phyloP scores from a whole-genome alignment of 2,113 vertebrate species.

The Phyllopteryx taeniolatus region DNA sequence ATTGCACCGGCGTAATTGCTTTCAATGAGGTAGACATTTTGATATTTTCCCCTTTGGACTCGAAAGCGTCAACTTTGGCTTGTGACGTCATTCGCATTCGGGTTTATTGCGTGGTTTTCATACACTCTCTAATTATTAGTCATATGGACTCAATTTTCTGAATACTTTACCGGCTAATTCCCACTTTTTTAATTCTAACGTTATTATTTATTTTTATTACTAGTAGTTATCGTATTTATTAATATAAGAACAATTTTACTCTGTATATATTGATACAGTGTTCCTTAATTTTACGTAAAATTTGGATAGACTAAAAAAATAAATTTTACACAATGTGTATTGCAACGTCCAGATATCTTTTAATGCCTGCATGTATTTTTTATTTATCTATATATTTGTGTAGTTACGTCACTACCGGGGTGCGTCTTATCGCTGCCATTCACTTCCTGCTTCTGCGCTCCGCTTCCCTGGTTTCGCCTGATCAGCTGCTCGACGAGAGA shows the following conservation, averaged over 20 bases:
- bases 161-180: too few species aligned
- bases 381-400: neutral
- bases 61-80: neutral
- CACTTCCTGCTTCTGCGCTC: constrained; percentile 66
- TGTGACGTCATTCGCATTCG: neutral
- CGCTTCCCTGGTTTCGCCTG: constrained; percentile 43
- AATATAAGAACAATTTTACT: too few species aligned
- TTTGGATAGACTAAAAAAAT: too few species aligned
- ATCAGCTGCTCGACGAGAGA: constrained; percentile 56
- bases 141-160: neutral
- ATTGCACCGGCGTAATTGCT: neutral
- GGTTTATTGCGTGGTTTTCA: neutral
- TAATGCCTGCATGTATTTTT: neutral
- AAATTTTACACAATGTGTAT: neutral
- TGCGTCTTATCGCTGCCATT: constrained; percentile 42
- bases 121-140: neutral
- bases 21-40: neutral
- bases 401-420: constrained; percentile 40
- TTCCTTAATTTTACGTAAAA: too few species aligned
- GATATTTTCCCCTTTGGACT: neutral
- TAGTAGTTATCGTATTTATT: too few species aligned
- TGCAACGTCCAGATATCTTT: neutral
- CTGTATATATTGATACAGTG: too few species aligned
- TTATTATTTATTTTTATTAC: too few species aligned
- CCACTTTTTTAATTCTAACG: too few species aligned